phyloP scores from a whole-genome alignment of 2,797 vertebrate species.

The Vespertilio murinus region DNA sequence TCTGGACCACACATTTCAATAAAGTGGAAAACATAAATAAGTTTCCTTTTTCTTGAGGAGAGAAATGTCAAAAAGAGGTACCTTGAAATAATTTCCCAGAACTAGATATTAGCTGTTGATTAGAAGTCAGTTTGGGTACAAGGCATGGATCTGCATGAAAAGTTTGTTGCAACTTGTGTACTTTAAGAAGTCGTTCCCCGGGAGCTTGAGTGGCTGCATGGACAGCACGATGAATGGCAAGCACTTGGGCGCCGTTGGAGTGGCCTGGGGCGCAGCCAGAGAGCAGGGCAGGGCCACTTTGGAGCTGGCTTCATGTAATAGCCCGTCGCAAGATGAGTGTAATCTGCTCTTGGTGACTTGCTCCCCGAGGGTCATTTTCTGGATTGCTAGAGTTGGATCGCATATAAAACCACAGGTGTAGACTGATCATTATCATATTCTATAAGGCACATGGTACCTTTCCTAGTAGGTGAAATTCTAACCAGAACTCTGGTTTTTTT shows the following conservation, averaged over 20 bases:
- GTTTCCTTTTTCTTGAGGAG: not conserved
- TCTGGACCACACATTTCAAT: not conserved
- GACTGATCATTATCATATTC: not conserved
- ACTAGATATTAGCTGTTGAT: constrained; percentile 23
- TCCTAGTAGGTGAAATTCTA: not conserved
- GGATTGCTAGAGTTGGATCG: not conserved
- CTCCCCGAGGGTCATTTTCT: not conserved
- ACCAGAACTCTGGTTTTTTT: not conserved
- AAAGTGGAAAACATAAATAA: not conserved
- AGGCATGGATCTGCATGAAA: not conserved
- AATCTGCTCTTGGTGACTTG: not conserved
- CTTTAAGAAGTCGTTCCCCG: not conserved
- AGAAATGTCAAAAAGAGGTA: constrained; percentile 37
- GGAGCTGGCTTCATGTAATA: not conserved
- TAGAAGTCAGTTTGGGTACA: not conserved
- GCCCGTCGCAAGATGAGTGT: not conserved
- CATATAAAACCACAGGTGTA: not conserved
- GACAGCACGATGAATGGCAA: not conserved
- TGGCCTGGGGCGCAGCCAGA: not conserved
- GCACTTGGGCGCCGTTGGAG: not conserved
- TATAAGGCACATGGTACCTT: not conserved
- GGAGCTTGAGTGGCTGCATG: not conserved
- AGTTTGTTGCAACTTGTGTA: not conserved
- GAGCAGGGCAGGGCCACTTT: not conserved
- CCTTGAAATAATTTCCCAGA: not conserved